Evolutionary conservation across 2,797 vertebrate species (phyloP).

Genomic region (Lepus oiostolus): DNA sequence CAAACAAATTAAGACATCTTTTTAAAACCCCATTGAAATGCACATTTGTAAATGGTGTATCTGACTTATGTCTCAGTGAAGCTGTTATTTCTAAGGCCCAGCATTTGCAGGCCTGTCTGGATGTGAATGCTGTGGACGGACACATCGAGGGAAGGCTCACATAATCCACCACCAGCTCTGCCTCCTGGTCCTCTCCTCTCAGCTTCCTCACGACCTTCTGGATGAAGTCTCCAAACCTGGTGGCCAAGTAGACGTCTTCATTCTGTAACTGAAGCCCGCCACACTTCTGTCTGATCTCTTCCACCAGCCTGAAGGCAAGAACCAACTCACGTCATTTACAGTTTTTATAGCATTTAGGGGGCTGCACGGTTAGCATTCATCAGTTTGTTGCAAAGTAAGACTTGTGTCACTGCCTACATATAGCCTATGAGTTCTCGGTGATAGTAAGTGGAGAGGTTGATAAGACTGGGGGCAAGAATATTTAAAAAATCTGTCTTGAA

Average conservation of each 20-base stretch:
- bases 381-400: background rate
- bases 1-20: too few species aligned
- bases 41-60: background rate
- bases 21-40: background rate
- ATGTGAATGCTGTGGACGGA: background rate
- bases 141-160: conserved; percentile 87
- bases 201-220: conserved; percentile 94
- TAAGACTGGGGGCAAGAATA: background rate
- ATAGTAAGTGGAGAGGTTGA: background rate
- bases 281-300: conserved; percentile 96
- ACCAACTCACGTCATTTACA: background rate
- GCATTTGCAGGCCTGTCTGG: too few species aligned
- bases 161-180: conserved; percentile 93
- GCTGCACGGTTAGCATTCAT: background rate
- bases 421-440: background rate
- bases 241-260: conserved; percentile 98
- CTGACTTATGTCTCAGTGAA: background rate
- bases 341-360: background rate
- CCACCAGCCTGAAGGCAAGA: conserved; percentile 92
- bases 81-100: too few species aligned
- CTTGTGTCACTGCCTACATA: background rate
- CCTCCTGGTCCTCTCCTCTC: conserved; percentile 94
- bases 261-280: conserved; percentile 93
- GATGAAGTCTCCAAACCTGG: conserved; percentile 95
- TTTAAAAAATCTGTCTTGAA: background rate